Conservation (phyloP, 2,113 vertebrate species). For the Vimba vimba region DNA sequence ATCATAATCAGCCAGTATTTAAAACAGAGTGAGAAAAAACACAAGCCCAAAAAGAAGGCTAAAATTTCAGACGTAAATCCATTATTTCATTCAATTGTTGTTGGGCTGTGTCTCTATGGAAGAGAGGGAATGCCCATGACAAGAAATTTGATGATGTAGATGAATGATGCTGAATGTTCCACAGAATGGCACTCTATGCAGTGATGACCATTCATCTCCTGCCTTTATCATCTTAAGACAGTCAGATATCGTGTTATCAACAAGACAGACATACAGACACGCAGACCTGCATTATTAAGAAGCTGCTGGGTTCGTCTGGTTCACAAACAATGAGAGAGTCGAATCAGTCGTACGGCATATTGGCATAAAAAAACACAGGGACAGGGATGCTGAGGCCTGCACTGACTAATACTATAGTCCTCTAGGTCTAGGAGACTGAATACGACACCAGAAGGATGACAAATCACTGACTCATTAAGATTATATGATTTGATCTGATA, state of each 20-base stretch:
- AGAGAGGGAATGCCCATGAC: background rate
- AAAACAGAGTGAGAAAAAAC: background rate
- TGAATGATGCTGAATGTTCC: background rate
- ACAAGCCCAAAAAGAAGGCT: background rate
- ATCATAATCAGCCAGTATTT: background rate
- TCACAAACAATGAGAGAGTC: background rate
- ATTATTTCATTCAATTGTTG: background rate
- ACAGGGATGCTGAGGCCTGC: background rate
- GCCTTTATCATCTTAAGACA: conserved; percentile 17
- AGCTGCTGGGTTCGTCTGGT: background rate
- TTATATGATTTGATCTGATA: conserved; percentile 12
- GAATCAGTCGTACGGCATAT: background rate
- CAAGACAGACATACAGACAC: conserved; percentile 6
- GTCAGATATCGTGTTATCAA: background rate
- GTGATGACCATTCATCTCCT: conserved; percentile 17
- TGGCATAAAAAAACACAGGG: background rate
- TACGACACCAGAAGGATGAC: conserved; percentile 4
- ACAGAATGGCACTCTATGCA: background rate
- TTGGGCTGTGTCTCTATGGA: background rate
- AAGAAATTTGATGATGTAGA: conserved; percentile 15
- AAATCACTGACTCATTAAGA: conserved; percentile 19
- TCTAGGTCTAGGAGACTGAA: background rate
- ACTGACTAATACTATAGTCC: conserved; percentile 15
- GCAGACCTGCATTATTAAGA: background rate
- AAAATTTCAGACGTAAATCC: background rate